A percentile compares a stretch with the other conserved stretches of the same genome.
phyloP scores from a whole-genome alignment of 2,888 invertebrate genomes.

The Hemaris fuciformis region DNA sequence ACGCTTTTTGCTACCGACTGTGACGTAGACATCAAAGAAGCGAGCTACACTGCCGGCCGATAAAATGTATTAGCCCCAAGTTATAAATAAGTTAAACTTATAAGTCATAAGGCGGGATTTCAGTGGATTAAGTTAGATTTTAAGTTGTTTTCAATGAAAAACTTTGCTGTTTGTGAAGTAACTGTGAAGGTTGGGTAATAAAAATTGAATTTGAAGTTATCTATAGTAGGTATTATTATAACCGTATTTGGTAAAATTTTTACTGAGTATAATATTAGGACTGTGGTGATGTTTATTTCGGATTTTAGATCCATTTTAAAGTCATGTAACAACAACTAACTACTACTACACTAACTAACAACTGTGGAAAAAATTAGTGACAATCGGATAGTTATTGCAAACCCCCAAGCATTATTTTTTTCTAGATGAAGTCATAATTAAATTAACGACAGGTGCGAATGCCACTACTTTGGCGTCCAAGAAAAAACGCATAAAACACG shows the following conservation, averaged over 20 bases:
- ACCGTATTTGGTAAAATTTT: no score
- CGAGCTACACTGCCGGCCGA: constrained; percentile 42
- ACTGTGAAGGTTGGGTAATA: constrained; percentile 2
- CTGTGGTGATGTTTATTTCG: not conserved
- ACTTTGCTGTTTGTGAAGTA: not conserved
- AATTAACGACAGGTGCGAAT: no score
- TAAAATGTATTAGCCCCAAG: constrained; percentile 25
- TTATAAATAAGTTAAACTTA: not conserved
- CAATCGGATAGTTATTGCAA: no score
- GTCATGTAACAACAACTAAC: no score
- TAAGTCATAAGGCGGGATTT: not conserved
- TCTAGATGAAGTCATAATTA: no score
- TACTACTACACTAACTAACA: no score
- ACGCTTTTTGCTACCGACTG: constrained; percentile 46
- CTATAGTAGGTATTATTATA: not conserved
- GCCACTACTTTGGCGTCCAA: no score
- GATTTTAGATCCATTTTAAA: no score
- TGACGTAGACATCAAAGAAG: constrained; percentile 52
- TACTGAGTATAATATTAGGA: not conserved
- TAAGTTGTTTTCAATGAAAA: not conserved
- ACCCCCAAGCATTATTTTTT: no score
- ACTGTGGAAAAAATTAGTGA: no score
- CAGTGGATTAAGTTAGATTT: not conserved
- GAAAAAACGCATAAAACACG: no score
- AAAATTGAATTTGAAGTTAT: not conserved